Evolutionary conservation across 1,140 invertebrate species (phyloP).

Genomic region (Coptotermes formosanus): DNA sequence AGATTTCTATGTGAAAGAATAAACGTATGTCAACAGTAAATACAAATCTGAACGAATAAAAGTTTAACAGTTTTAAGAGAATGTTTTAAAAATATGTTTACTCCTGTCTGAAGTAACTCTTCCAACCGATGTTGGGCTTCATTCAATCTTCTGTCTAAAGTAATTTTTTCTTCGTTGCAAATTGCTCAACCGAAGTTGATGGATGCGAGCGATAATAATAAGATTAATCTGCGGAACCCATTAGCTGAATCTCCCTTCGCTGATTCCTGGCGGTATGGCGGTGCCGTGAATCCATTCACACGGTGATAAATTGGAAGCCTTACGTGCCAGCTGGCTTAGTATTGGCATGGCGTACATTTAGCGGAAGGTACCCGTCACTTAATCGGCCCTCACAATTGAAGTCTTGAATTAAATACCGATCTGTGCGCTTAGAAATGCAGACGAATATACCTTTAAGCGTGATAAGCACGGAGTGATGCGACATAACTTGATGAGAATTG

Average conservation of each 20-base stretch:
- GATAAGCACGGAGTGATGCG: too few species aligned
- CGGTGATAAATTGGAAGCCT: background rate
- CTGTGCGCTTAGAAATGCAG: background rate
- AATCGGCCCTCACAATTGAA: too few species aligned
- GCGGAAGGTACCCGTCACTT: background rate
- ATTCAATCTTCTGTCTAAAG: background rate
- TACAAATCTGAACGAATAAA: too few species aligned
- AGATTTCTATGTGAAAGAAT: too few species aligned
- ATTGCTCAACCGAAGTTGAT: background rate
- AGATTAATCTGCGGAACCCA: background rate
- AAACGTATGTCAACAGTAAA: too few species aligned
- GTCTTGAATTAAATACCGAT: background rate
- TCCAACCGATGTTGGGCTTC: too few species aligned
- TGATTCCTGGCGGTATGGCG: background rate
- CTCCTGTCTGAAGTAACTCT: too few species aligned
- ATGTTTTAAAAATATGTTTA: too few species aligned
- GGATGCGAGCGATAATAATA: background rate
- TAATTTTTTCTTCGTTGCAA: background rate
- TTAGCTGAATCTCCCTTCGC: background rate
- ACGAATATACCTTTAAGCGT: too few species aligned
- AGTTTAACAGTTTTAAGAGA: too few species aligned
- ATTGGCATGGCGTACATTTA: background rate
- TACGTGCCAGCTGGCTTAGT: background rate
- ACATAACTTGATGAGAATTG: too few species aligned
- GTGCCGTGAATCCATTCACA: background rate